Conservation (phyloP, 2,797 vertebrate genomes). For the Acipenser transmontanus region DNA sequence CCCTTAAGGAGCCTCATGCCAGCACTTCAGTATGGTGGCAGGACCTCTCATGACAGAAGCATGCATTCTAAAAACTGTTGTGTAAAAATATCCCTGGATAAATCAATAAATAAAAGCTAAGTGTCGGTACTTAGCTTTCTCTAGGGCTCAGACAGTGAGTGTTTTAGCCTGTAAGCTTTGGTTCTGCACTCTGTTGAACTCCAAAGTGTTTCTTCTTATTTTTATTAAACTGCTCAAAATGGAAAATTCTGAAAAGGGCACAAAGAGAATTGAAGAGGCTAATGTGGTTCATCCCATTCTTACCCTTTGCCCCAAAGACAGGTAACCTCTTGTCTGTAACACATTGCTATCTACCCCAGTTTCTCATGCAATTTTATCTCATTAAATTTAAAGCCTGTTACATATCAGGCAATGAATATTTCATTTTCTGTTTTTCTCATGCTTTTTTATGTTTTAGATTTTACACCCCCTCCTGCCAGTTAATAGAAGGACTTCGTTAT, state of each 20-base stretch:
- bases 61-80: too few relatives aligned
- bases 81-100: too few relatives aligned
- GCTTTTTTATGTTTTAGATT: not conserved
- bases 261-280: not conserved
- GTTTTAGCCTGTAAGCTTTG: not conserved
- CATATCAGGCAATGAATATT: constrained; percentile 18
- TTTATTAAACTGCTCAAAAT: not conserved
- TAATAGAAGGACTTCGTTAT: constrained; percentile 25
- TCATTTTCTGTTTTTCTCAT: constrained; percentile 7
- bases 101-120: too few relatives aligned
- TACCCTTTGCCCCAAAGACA: constrained; percentile 18
- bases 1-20: too few relatives aligned
- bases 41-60: too few relatives aligned
- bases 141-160: not conserved
- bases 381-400: constrained; percentile 5
- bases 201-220: not conserved
- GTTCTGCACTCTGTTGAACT: not conserved
- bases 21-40: too few relatives aligned
- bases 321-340: not conserved
- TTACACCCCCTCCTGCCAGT: not conserved
- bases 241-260: constrained; percentile 2
- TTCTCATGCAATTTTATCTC: constrained; percentile 11
- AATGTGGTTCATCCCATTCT: constrained; percentile 5
- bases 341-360: not conserved
- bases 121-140: not conserved